Conservation (phyloP, 2,797 vertebrate species). For the Okamejei kenojei region DNA sequence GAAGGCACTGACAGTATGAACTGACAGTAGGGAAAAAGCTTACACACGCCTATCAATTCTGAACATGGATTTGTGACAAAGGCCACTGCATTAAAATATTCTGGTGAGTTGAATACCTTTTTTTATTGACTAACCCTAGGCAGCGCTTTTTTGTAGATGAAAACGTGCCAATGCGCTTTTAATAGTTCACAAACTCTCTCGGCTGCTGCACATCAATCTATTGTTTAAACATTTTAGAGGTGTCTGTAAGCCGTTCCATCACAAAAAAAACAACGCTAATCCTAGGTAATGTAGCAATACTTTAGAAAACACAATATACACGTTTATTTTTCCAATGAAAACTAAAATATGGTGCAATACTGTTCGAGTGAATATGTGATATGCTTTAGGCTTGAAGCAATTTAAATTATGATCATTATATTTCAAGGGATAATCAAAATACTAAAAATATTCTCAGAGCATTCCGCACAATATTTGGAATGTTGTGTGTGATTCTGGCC, state of each 20-base stretch:
- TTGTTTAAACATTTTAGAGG: no score
- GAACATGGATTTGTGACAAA: not conserved
- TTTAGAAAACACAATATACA: not conserved
- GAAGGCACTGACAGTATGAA: not conserved
- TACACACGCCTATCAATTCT: not conserved
- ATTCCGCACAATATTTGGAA: not conserved
- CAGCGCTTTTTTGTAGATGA: no score
- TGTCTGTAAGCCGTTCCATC: no score
- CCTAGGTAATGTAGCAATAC: not conserved
- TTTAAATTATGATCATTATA: not conserved
- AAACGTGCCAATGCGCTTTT: no score
- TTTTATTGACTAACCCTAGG: not conserved
- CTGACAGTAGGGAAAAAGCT: not conserved
- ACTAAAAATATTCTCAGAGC: not conserved
- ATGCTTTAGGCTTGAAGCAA: not conserved
- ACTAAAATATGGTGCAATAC: not conserved
- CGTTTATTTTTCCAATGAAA: not conserved
- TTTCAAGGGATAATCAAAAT: not conserved
- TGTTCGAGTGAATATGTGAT: not conserved
- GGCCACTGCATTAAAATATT: not conserved
- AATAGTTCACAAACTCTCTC: no score
- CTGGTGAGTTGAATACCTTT: not conserved
- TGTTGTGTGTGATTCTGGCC: no score
- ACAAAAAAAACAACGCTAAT: no score
- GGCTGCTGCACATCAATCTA: no score